Evolutionary conservation across 1,140 invertebrate genomes (phyloP), one percentile per base, ranked within the genome.

Genomic region (Euschistus heros): DNA sequence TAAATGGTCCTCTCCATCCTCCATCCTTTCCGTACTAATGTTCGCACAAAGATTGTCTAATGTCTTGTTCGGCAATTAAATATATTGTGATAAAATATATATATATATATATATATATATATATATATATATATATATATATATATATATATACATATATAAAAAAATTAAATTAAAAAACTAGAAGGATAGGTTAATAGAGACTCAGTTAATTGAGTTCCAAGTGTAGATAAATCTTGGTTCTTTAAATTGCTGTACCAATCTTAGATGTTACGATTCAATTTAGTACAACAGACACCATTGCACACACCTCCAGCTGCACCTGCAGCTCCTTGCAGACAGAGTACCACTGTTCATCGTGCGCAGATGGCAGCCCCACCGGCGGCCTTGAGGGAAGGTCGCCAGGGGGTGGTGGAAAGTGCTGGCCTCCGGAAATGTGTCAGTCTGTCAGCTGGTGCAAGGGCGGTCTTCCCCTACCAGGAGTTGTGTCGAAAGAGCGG

Each of bases 371-470:
- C 46, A 47, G 47, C 22, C 47, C 47, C 47, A 18, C 47, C n/a
- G n/a, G 47, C 47, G 47, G 22, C 47, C 47, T 50, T 22, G n/a
- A 22, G 47, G 47, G 47, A 50, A 50, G 47, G 47, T 50, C 47
- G 47, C 5, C 22, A 50, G 47, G 22, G 47, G 22, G 47, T 18
- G 47, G 47, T 50, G 47, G n/a, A 22, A 22, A 50, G n/a, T 17
- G 47, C 5, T 18, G 47, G n/a, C 47, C n/a, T 22, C 47, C 47
- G 47, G 22, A 50, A 50, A 50, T 50, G 47, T 50, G 47, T 50
- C 47, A 50, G 47, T 50, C 47, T 50, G 47, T 50, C 47, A 50
- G 47, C 47, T 22, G 47, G 47, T 6, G 47, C 47, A 50, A 50
- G 47, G 47, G 47, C 47, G 47, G 10, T 4, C 47, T 22, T 20